phyloP scores from a whole-genome alignment of 2,113 vertebrate species.

The Columba livia region DNA sequence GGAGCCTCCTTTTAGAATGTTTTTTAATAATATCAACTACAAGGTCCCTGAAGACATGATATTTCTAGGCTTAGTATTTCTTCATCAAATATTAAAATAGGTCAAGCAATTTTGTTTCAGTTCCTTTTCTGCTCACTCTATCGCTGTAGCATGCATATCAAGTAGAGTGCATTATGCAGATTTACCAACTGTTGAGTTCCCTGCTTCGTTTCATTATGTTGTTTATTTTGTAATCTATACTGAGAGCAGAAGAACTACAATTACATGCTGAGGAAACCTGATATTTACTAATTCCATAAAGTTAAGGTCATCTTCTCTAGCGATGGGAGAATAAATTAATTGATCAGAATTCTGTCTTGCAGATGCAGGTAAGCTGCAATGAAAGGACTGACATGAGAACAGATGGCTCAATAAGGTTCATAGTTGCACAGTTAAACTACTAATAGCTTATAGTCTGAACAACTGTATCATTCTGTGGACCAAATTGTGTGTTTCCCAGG shows the following conservation, averaged over 20 bases:
- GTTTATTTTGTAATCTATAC: slow-evolving; percentile 1
- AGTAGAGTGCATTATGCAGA: neutral
- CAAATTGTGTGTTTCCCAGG: neutral
- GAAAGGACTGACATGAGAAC: neutral
- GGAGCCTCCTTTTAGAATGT: slow-evolving; percentile 14
- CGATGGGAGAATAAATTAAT: neutral
- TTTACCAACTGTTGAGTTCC: slow-evolving; percentile 20
- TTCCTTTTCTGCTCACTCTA: neutral
- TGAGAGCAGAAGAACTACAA: neutral
- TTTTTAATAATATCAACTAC: slow-evolving; percentile 50
- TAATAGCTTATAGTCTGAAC: neutral
- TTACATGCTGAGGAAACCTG: neutral
- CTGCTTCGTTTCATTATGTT: slow-evolving; percentile 8
- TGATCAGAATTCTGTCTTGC: neutral
- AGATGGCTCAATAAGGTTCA: neutral
- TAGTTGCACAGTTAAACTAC: neutral
- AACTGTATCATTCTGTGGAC: neutral
- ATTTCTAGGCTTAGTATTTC: slow-evolving; percentile 24
- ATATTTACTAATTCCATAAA: slow-evolving; percentile 3
- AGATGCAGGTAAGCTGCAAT: neutral
- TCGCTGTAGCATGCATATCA: neutral
- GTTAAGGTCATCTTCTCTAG: slow-evolving; percentile 4
- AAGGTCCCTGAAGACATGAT: slow-evolving; percentile 25
- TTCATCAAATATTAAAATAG: slow-evolving; percentile 69
- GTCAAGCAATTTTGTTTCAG: slow-evolving; percentile 28